Base-by-base conservation (phyloP, 2,888 invertebrate species). In the Melanotus villosus region DNA sequence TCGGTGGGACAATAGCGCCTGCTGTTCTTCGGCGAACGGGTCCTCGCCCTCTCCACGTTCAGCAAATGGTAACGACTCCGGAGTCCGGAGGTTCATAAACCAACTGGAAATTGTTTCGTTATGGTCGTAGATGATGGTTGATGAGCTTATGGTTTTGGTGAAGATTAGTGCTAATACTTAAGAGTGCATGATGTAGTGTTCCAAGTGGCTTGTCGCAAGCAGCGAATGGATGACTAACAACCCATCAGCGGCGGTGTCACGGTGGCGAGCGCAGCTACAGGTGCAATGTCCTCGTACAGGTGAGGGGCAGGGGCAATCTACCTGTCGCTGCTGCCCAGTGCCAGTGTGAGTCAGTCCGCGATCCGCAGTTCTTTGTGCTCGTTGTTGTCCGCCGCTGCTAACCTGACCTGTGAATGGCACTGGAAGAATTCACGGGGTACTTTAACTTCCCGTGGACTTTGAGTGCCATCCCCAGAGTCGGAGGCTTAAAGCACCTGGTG, bases 391-490 rank as follows among this genome's bases (percentile, higher is more conserved):
- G 41, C 26, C 52, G 59, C 47, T 47, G 26, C 58, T 43, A 60
- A 65, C 70, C 73, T 75, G 82, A 81, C 82, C 91, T 91, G 90
- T 90, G 90, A 92, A 92, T 92, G 92, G 92, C 92, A 92, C 92
- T 92, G 91, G 92, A 92, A 92, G 92, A 92, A 92, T 92, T 92
- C 92, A 92, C 92, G 92, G 91, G 91, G 90, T 89, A 84, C 81
- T 85, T 77, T 79, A 79, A 81, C 85, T 81, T 84, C 89, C 89
- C 90, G 90, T 90, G 90, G 86, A 88, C 89, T 90, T 89, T 89
- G 89, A 89, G 90, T 90, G 90, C 89, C 90, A 90, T 90, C 89
- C 84, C 77, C 83, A 83, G 84, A 81, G 82, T 77, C 81, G 73
- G 74, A 71, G 57, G 58, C 23, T 19, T 43, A 30, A 14, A 57